Conservation (phyloP, 2,888 invertebrate species). For the Parelbella ahira region DNA sequence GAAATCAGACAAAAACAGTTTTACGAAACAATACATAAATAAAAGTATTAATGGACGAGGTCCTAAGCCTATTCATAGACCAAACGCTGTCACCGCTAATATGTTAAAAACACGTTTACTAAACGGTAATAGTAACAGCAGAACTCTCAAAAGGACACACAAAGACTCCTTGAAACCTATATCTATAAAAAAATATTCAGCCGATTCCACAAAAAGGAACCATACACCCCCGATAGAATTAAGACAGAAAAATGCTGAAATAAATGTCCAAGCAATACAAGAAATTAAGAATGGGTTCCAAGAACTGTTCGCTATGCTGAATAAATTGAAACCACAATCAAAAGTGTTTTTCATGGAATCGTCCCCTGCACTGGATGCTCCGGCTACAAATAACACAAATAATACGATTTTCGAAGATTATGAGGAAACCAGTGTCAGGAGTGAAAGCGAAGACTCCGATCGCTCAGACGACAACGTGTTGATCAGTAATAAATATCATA, state of each 20-base stretch:
- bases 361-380: constrained; percentile 20
- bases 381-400: constrained; percentile 27
- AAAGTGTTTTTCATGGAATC: constrained; percentile 6
- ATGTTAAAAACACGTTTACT: constrained; percentile 38
- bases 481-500: constrained; percentile 38
- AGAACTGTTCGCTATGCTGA: constrained; percentile 42
- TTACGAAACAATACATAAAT: constrained; percentile 41
- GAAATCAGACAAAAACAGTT: constrained; percentile 13
- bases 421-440: constrained; percentile 30
- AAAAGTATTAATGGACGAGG: constrained; percentile 42
- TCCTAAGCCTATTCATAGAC: constrained; percentile 47
- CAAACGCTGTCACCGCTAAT: constrained; percentile 46
- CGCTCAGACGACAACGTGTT: constrained; percentile 40
- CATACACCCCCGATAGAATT: constrained; percentile 29
- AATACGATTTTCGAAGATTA: constrained; percentile 39
- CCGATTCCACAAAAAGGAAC: constrained; percentile 47
- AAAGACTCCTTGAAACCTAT: constrained; percentile 26
- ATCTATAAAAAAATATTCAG: constrained; percentile 40
- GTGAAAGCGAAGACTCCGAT: constrained; percentile 36
- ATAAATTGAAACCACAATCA: constrained; percentile 39
- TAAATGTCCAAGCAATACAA: constrained; percentile 39
- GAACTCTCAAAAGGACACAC: constrained; percentile 40
- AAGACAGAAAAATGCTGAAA: constrained; percentile 31
- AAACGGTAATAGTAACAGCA: constrained; percentile 28
- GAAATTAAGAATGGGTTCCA: constrained; percentile 46